Percentiles rank a stretch among this genome's conserved stretches.
These are phyloP conservation scores for Nasonia vitripennis DNA, from an alignment of 1,140 invertebrate genomes.

Conservation along the genomic window DNA sequence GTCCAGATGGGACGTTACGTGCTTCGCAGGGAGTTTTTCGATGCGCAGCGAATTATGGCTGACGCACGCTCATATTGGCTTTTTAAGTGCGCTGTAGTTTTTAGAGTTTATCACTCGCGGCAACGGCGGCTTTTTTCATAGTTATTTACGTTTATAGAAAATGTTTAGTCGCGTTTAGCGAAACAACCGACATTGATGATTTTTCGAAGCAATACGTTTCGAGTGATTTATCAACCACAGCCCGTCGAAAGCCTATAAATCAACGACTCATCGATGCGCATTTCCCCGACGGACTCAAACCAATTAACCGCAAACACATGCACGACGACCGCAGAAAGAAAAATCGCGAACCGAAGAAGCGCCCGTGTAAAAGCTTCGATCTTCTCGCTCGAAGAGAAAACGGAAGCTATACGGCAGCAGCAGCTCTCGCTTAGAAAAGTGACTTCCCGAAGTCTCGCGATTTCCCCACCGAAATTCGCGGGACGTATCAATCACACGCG, in stretches of 20 bases:
- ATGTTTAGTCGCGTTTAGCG: no score
- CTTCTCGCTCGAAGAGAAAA: not conserved
- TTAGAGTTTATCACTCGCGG: not conserved
- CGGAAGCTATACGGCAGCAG: not conserved
- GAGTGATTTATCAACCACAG: not conserved
- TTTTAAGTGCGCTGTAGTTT: not conserved
- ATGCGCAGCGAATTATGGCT: not conserved
- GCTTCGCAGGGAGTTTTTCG: not conserved
- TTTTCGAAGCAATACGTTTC: not conserved
- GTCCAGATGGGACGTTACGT: not conserved
- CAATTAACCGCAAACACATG: slow-evolving; percentile 7
- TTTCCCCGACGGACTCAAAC: not conserved
- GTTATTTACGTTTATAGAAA: not conserved
- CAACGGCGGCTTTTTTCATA: not conserved
- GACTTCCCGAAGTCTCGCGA: not conserved
- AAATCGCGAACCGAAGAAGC: not conserved
- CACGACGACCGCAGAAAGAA: not conserved
- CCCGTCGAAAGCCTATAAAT: not conserved
- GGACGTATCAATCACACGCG: no score
- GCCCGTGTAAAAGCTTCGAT: not conserved
- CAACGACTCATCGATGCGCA: not conserved
- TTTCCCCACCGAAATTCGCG: not conserved
- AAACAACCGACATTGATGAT: not conserved
- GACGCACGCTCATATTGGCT: not conserved
- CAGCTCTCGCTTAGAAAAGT: not conserved